Evolutionary conservation across 1,140 invertebrate genomes (phyloP), one percentile per base, ranked within the genome.

Genomic region (Chrysopa pallens): DNA sequence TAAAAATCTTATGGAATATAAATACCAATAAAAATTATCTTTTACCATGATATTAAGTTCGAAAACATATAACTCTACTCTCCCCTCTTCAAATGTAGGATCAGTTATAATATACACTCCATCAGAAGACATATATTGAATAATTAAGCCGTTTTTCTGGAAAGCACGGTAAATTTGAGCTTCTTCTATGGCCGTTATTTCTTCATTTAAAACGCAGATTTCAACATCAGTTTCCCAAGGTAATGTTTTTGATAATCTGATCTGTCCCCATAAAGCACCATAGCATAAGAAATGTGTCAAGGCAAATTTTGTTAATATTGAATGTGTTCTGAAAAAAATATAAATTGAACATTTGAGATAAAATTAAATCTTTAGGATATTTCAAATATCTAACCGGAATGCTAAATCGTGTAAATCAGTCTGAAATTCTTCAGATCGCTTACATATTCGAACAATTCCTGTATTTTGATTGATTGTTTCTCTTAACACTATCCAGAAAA

Each of bases 241-340:
- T 15, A 41, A 41, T 6, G 40, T 7, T 13, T 28, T 23, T n/a
- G 40, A 41, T 12, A 41, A 12, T 41, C 40, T 23, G 13, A 41
- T 41, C 31, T 41, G 40, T 4, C 40, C 40, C 40, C 40, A 41
- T 15, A 41, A 41, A 15, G 40, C 29, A 9, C 29, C 40, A 28
- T 41, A 41, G 14, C 40, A 41, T 14, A 41, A 33, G 14, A 41
- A 41, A 41, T 41, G 40, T 8, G 40, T 41, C 14, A 41, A 33
- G 14, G 12, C 23, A 9, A 41, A 33, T 29, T 23, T 41, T 13
- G 40, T 23, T 14, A 41, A 33, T 6, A 41, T 28, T 29, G 23
- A 28, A 33, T 41, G 40, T 8, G 29, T 28, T n/a, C 40, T 41
- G n/a, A 3, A 41, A 41, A 6, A 17, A 39, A 39, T 27, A 39